phyloP scores from a whole-genome alignment of 2,888 invertebrate genomes.

The Chalcosyrphus nemorum region DNA sequence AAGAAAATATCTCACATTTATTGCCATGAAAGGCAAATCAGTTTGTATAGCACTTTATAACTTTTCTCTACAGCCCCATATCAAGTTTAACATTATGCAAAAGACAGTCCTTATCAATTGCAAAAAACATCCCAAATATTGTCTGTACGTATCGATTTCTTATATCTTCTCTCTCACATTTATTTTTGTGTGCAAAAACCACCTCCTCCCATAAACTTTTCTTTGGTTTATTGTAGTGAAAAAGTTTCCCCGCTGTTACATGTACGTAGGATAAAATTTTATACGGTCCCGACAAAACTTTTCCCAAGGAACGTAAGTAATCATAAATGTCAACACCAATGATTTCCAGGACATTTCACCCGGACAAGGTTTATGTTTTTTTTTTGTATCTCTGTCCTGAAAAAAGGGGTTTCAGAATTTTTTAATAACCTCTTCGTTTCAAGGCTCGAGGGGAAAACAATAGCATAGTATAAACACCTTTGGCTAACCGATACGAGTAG shows the following conservation, averaged over 20 bases:
- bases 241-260: neutral
- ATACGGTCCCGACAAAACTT: neutral
- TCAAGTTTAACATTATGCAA: neutral
- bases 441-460: neutral
- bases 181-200: neutral
- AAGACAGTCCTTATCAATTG: slow-evolving; percentile 17
- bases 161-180: neutral
- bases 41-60: neutral
- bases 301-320: slow-evolving; percentile 14
- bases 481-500: neutral
- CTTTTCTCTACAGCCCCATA: neutral
- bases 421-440: slow-evolving; percentile 1
- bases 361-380: neutral
- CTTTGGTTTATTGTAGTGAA: neutral
- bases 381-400: neutral
- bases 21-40: neutral
- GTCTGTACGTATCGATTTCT: slow-evolving; percentile 16
- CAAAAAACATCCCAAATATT: neutral
- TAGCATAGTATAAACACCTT: slow-evolving; percentile 26
- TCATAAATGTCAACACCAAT: slow-evolving; percentile 45
- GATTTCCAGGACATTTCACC: slow-evolving; percentile 30
- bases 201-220: neutral
- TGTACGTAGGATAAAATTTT: neutral
- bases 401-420: neutral
- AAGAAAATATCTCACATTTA: neutral